phyloP scores from a whole-genome alignment of 2,888 invertebrate genomes.

The Lochmaea capreae region DNA sequence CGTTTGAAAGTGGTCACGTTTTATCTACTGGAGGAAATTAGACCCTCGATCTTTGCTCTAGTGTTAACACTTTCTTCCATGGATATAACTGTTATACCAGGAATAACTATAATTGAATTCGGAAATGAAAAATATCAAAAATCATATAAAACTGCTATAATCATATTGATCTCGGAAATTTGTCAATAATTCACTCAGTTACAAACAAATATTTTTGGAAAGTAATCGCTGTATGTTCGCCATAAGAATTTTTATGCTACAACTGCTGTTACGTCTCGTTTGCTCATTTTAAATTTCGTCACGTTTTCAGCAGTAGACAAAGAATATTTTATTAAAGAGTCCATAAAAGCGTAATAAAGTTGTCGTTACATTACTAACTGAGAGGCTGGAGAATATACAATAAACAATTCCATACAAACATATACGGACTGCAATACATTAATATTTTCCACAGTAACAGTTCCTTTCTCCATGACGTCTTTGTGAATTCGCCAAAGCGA shows the following conservation, averaged over 20 bases:
- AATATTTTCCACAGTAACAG: too few relatives aligned
- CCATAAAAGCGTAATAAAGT: not conserved
- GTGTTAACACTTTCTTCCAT: too few relatives aligned
- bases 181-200: not conserved
- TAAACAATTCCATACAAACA: not conserved
- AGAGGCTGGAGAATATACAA: not conserved
- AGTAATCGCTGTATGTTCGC: not conserved
- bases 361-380: slow-evolving; percentile 2
- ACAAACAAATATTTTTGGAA: not conserved
- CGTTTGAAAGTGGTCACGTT: too few relatives aligned
- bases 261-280: not conserved
- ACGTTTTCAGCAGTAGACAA: slow-evolving; percentile 4
- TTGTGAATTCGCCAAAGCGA: too few relatives aligned
- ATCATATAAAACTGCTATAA: too few relatives aligned
- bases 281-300: slow-evolving; percentile 1
- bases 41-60: too few relatives aligned
- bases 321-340: slow-evolving; percentile 18
- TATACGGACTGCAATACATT: not conserved
- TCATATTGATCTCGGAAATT: too few relatives aligned
- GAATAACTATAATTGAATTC: too few relatives aligned
- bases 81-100: too few relatives aligned
- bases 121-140: too few relatives aligned
- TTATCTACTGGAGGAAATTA: too few relatives aligned
- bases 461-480: too few relatives aligned
- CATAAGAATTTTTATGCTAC: not conserved